Base-by-base conservation (phyloP, 53 echinoderm and acorn worm species). In the Paelopatides confundens region DNA sequence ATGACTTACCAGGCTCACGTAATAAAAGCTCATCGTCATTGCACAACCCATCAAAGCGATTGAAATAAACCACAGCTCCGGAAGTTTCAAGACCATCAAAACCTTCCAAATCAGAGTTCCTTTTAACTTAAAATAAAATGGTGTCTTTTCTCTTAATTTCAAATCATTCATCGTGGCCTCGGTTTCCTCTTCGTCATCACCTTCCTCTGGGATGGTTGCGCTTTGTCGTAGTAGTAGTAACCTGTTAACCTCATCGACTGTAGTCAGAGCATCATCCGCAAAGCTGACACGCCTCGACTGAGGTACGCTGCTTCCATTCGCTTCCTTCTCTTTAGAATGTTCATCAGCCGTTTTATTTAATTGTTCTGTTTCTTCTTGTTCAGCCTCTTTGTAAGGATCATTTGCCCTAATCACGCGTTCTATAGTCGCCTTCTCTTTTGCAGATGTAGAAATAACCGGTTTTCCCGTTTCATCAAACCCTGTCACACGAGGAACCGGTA, bases 11-110 rank as follows among this genome's bases (percentile, higher is more conserved):
- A 96, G 85, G 52, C 96, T 96, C 88, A 96, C 83, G 77, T 93
- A 96, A 76, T 96, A 96, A 77, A 96, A 96, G 31, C 93, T 96
- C 93, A 96, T 89, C 2, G 93, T 96, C 96, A 96, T 96, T 32
- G 90, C 92, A 49, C 96, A 93, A 27, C 90, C 93, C 88, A 93
- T 68, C 82, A 96, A 81, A 29, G 90, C 96, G 17, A 96, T 21
- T 63, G 93, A 90, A 0, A 96, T 58, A 64, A 96, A 93, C 92
- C 93, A 96, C 26, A 96, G 82, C 86, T 96, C 96, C 23, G 96
- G 96, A 27, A 90, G 93, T 9, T 90, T 82, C 87, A 91, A 40
- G 69, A 91, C 82, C 91, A 81, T 69, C 27, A 91, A 47, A 18
- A 69, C 69, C 91, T 87, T 70, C 71, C 40, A 83, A 27, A 83